Base-by-base conservation (phyloP, 2,797 vertebrate genomes). In the Gallirallus australis region DNA sequence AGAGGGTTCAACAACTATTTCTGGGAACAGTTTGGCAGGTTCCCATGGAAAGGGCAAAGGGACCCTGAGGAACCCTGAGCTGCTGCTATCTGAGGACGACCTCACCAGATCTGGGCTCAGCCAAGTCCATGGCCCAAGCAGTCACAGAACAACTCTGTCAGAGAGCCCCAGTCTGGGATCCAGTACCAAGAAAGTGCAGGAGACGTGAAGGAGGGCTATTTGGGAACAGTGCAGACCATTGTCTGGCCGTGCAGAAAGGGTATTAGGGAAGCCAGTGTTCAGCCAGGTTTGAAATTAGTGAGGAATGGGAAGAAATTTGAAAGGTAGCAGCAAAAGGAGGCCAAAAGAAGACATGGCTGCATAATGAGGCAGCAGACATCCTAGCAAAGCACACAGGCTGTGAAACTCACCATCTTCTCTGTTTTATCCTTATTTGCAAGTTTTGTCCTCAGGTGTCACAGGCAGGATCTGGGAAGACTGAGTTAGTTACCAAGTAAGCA, bases 51-150 rank as follows among this genome's bases (percentile, higher is more conserved):
- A 48, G 10, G 20, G 24, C 15, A 53, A 57, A 5, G 27, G 12
- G n/a, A 56, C 3, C 11, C 0, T 0, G 3, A 45, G 42, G 42
- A 45, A 20, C 42, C 42, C 42, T 45, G 42, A 45, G 18, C 42
- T 45, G 56, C 23, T 83, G 11, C 12, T 59, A 1, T 15, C 33
- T 37, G 31, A 82, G 33, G 33, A 39, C 11, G 35, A 14, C 12
- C 19, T 89, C 6, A 12, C 12, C 21, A 61, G 25, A 76, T 16
- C 6, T 16, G 21, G 21, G 15, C 14, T 65, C 57, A 78, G 61
- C 47, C 20, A 37, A 82, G 21, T 21, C 39, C 40, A 12, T 1
- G 3, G 28, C 10, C 31, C 73, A 54, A 4, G 3, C 15, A 47
- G 4, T 42, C 30, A 25, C 30, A 28, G 4, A 52, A 31, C 21